Base-by-base conservation (phyloP, 2,888 invertebrate species). In the Pherbina coryleti region DNA sequence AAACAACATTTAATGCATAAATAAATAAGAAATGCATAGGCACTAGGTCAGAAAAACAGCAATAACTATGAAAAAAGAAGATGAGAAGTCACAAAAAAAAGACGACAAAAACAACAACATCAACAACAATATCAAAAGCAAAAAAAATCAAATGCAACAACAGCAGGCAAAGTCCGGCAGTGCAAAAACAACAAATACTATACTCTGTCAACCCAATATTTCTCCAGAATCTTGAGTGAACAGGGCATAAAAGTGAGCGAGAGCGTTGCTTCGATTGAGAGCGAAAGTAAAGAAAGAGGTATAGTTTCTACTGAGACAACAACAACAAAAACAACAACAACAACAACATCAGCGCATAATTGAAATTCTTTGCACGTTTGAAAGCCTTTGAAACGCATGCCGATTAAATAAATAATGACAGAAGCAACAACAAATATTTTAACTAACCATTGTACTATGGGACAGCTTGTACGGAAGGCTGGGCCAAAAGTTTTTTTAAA, bases 21-120 rank as follows among this genome's bases (percentile, higher is more conserved):
- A 66, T 37, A 66, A 66, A 66, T 66, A 66, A 66, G 25, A 22
- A 60, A 60, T 37, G 14, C 67, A 34, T 14, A 5, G 67, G 17
- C 37, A 67, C 19, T 67, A 67, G 67, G 67, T 67, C 67, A 67
- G 44, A 11, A 67, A 22, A 67, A 67, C 44, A 34, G 8, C 17
- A 66, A 37, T 7, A 37, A 25, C 31, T 37, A 31, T 7, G n/a
- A 66, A 44, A 60, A 28, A 25, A 60, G 57, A 19, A 60, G 11
- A 25, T 60, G 25, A 22, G 5, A 60, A 60, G 14, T 11, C 19
- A 57, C 57, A 57, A n/a, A 25, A 5, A 60, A 55, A 9, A 8
- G 1, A 55, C 9, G 1, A 22, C 9, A 55, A n/a, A n/a, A 55
- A 55, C 1, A 55, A 8, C 9, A n/a, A 55, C 55, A 55, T 19